Percentiles rank a stretch among this genome's conserved stretches.
phyloP scores from a whole-genome alignment of 2,113 vertebrate species.

The Gymnorhina tibicen region DNA sequence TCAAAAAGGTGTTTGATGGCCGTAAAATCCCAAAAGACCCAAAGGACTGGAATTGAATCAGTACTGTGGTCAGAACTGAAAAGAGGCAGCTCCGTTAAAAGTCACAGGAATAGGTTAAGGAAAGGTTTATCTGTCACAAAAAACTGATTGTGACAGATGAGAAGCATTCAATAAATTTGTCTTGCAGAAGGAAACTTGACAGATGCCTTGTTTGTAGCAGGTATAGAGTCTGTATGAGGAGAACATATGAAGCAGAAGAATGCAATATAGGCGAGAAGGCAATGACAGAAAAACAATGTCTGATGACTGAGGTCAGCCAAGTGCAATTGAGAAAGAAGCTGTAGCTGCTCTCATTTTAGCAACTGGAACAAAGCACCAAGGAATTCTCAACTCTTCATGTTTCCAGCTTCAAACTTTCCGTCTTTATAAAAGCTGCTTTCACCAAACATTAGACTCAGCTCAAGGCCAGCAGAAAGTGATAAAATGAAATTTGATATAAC shows the following conservation, averaged over 20 bases:
- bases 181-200: neutral
- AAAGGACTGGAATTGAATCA: neutral
- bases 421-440: constrained; percentile 24
- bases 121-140: too few species aligned
- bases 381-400: neutral
- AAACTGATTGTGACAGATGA: neutral
- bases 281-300: neutral
- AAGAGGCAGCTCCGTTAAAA: neutral
- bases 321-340: neutral
- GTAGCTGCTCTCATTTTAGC: neutral
- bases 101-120: neutral
- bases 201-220: neutral
- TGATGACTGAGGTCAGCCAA: constrained; percentile 25
- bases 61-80: neutral
- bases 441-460: neutral
- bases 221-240: neutral
- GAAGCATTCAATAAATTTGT: neutral
- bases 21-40: neutral
- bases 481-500: neutral
- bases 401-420: neutral
- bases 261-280: neutral
- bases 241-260: neutral
- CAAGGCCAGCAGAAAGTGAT: constrained; percentile 8
- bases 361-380: neutral
- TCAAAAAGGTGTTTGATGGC: neutral